Percentiles rank a stretch among this genome's conserved stretches.
These are phyloP conservation scores for Euwallacea similis DNA, from an alignment of 1,140 invertebrate genomes.

Conservation along the genomic window DNA sequence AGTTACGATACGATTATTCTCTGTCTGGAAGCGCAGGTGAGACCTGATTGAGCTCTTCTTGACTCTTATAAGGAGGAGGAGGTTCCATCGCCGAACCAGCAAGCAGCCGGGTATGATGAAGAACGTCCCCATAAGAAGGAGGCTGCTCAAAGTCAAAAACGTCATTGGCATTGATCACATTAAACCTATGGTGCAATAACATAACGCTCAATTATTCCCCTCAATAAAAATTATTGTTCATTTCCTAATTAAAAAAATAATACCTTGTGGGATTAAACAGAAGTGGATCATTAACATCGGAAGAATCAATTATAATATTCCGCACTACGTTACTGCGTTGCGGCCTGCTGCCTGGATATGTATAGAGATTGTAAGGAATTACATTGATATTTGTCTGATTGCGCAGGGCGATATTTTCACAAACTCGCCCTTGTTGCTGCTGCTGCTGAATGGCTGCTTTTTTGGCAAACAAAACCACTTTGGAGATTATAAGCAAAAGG, in stretches of 20 bases:
- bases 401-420: constrained; percentile 39
- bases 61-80: constrained; percentile 51
- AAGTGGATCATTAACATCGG: constrained; percentile 45
- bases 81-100: constrained; percentile 39
- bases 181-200: constrained; percentile 24
- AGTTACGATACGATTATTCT: too few relatives aligned
- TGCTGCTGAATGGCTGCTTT: constrained; percentile 44
- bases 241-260: neutral
- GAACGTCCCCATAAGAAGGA: constrained; percentile 48
- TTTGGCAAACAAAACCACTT: constrained; percentile 48
- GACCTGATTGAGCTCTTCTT: constrained; percentile 16
- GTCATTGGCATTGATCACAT: constrained; percentile 25
- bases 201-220: neutral
- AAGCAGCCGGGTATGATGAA: constrained; percentile 33
- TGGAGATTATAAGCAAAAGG: constrained; percentile 49
- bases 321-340: constrained; percentile 21
- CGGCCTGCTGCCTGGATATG: constrained; percentile 37
- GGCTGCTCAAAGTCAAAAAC: constrained; percentile 46
- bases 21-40: too few relatives aligned
- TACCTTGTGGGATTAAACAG: constrained; percentile 34
- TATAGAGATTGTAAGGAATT: constrained; percentile 39
- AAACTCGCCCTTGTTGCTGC: constrained; percentile 30
- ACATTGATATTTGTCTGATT: constrained; percentile 45
- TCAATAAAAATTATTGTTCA: neutral
- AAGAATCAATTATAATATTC: constrained; percentile 43